Percentiles rank a stretch among this genome's conserved stretches.
Evolutionary conservation across 2,113 vertebrate species (phyloP).

Genomic region (Phasianus colchicus): DNA sequence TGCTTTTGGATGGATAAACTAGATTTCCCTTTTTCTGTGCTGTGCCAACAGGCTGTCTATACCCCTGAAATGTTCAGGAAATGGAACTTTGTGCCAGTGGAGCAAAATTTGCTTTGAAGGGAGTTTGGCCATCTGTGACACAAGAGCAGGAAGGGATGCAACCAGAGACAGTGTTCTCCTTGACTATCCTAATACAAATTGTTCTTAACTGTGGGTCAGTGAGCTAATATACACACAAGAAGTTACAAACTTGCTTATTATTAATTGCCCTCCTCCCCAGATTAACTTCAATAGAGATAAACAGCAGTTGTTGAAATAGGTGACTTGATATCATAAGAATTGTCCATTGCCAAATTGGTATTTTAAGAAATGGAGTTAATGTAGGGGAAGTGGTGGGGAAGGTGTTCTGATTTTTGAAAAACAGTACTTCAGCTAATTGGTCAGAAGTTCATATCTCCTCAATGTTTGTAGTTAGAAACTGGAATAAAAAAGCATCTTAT

Average conservation of each 20-base stretch:
- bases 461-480: neutral
- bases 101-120: neutral
- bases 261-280: neutral
- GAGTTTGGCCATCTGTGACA: neutral
- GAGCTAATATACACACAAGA: neutral
- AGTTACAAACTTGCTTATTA: neutral
- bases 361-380: neutral
- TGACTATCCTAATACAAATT: constrained; percentile 20
- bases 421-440: neutral
- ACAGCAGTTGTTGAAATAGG: neutral
- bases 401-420: neutral
- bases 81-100: neutral
- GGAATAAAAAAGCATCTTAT: neutral
- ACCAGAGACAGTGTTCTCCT: neutral
- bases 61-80: neutral
- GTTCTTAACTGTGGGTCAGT: neutral
- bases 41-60: neutral
- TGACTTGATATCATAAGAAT: neutral
- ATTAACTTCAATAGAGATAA: neutral
- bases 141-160: neutral
- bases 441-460: neutral
- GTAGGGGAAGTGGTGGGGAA: neutral
- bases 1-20: neutral
- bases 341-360: neutral
- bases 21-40: neutral